Base-by-base conservation (phyloP, 1,140 invertebrate species). In the Arctopsyche grandis region DNA sequence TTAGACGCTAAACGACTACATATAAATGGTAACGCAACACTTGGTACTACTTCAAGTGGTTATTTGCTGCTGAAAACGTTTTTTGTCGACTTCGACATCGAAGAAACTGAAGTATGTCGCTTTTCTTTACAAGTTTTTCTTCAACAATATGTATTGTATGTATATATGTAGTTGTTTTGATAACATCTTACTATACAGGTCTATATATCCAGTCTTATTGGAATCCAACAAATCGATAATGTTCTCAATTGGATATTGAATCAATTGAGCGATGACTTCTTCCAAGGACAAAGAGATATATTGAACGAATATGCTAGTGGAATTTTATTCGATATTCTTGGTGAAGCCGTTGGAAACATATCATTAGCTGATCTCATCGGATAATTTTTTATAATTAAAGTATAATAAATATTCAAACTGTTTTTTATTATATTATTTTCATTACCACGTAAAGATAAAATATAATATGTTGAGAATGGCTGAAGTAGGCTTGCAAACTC, bases 181-280 rank as follows among this genome's bases (percentile, higher is more conserved):
- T 38, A 38, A 38, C 29, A 38, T 38, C 29, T 38, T 38, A n/a
- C 26, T 24, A 24, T 43, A 19, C 69, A 82, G 80, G 69, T 80
- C 7, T n/a, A 79, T 1, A 19, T 80, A 10, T 69, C 48, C 0
- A 56, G 52, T 12, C 5, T 80, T 29, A 29, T 82, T 5, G 78
- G 52, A 0, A 63, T 63, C 19, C 56, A 58, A 14, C 43, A 52
- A 12, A 19, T 82, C 0, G 79, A 79, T 44, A 38, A 74, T 3
- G 69, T 77, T 9, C 9, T 82, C 3, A 82, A 79, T 63, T 79
- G 52, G 26, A 9, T 74, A 7, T 63, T 82, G 10, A 74, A 77
- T 58, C 75, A 79, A 71, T 58, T 82, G 14, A 77, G 70, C 38
- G 78, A 79, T 29, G 78, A 82, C 22, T 71, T 82, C 19, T 78